Percentiles rank a stretch among this genome's conserved stretches.
These are phyloP conservation scores for Chloropsis cyanopogon DNA, from an alignment of 2,113 vertebrate genomes.

Conservation along the genomic window DNA sequence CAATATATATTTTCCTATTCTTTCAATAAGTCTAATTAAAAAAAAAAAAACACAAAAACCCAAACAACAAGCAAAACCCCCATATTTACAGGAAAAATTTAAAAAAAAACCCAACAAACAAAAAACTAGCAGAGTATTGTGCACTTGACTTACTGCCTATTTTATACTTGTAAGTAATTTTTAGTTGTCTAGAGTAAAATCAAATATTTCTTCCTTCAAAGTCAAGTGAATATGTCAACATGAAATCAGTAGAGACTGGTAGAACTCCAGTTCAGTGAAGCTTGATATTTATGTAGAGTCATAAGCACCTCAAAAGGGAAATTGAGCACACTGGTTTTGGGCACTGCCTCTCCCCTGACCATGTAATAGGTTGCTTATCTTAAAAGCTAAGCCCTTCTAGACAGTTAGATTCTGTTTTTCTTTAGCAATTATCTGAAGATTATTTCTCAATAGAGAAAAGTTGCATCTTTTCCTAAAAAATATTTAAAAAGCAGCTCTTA, in stretches of 20 bases:
- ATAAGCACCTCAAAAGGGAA: background rate
- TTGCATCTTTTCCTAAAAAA: background rate
- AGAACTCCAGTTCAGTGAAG: background rate
- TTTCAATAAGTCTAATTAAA: background rate
- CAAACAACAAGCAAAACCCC: background rate
- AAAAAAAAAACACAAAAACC: background rate
- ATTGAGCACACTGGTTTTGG: background rate
- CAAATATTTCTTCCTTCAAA: background rate
- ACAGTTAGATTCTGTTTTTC: background rate
- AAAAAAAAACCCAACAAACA: background rate
- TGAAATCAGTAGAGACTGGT: background rate
- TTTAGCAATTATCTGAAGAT: background rate
- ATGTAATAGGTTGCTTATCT: background rate
- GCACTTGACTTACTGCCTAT: background rate
- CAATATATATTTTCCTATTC: background rate
- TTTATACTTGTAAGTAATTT: background rate
- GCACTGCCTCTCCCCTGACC: background rate
- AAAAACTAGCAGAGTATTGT: background rate
- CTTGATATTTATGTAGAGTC: background rate
- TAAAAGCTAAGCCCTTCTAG: background rate
- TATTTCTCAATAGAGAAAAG: background rate
- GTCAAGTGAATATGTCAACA: background rate
- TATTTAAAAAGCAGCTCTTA: background rate
- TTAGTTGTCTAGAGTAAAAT: background rate
- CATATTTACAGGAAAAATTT: background rate